Base-by-base conservation (phyloP, 2,797 vertebrate genomes). In the Acestrorhynchus altus region DNA sequence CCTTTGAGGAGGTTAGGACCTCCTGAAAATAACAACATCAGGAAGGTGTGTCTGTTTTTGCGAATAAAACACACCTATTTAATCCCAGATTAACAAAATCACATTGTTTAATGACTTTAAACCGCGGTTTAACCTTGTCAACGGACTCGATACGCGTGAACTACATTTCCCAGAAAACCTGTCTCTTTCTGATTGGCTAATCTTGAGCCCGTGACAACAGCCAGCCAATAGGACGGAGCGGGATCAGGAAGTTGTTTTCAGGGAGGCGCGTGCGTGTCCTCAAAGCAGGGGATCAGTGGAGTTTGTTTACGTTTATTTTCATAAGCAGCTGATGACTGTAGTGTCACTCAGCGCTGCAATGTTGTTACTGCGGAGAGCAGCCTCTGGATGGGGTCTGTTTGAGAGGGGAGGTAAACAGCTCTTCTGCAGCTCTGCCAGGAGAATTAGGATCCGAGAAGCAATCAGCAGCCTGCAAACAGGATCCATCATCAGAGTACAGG, bases 401-500 rank as follows among this genome's bases (percentile, higher is more conserved):
- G 24, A 49, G 13, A 39, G 13, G 22, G 3, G 24, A 1, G 54
- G 24, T 61, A 54, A 71, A 67, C 47, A 35, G 20, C 49, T 47
- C 10, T 84, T 77, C 20, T 77, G 76, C 67, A 73, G 72, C 47
- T 22, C 74, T 11, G 75, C 51, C 2, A 73, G 52, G 64, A 86
- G 75, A 63, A 31, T 76, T 0, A 79, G 83, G 59, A 60, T 87
- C 12, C 56, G 56, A 9, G 82, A 86, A 46, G 79, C 72, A 0
- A 77, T 87, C 35, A 57, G n/a, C 11, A 77, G 67, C 54, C 16
- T 63, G 24, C 68, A 83, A 15, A 57, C 72, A 0, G 84, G 84
- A 20, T 51, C 76, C 12, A 10, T 65, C 22, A 28, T 85, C 42
- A 81, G 73, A 81, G 49, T 88, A 54, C 84, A 88, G 83, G 87